Evolutionary conservation across 2,797 vertebrate genomes (phyloP).

Genomic region (Lithobates sylvaticus): DNA sequence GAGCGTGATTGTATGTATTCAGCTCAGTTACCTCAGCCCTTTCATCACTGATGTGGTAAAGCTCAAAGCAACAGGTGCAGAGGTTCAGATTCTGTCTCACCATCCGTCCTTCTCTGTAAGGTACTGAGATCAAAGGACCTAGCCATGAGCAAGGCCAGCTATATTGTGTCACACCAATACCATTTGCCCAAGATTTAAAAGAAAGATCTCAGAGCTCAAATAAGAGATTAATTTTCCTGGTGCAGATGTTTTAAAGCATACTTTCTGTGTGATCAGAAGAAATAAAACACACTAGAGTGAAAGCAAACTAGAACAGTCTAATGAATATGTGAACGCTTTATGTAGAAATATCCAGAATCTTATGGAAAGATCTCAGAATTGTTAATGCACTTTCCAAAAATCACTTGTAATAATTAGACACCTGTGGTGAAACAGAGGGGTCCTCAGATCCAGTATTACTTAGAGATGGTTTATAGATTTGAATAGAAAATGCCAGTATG

Average conservation of each 20-base stretch:
- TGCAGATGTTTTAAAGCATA: slow-evolving; percentile 42
- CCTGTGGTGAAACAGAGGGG: background rate
- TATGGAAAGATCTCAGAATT: background rate
- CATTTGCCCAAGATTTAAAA: slow-evolving; percentile 51
- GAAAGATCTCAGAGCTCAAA: slow-evolving; percentile 39
- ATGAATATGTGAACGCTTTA: background rate
- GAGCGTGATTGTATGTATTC: slow-evolving; percentile 29
- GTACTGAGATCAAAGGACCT: slow-evolving; percentile 58
- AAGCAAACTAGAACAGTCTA: background rate
- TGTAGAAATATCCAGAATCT: background rate
- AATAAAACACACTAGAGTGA: background rate
- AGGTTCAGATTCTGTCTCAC: slow-evolving; percentile 56
- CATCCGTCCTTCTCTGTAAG: slow-evolving; percentile 27
- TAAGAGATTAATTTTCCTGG: slow-evolving; percentile 47
- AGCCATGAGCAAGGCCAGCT: slow-evolving; percentile 57
- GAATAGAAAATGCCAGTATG: slow-evolving; percentile 13
- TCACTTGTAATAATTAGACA: slow-evolving; percentile 22
- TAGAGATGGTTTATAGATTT: slow-evolving; percentile 21
- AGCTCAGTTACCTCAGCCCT: slow-evolving; percentile 41
- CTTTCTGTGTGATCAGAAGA: background rate
- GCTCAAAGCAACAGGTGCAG: slow-evolving; percentile 60
- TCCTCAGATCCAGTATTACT: slow-evolving; percentile 14
- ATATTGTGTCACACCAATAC: slow-evolving; percentile 44
- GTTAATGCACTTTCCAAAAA: slow-evolving; percentile 20
- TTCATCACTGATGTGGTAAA: slow-evolving; percentile 59